Evolutionary conservation across 2,888 invertebrate species (phyloP).

Genomic region (Empis stercorea): DNA sequence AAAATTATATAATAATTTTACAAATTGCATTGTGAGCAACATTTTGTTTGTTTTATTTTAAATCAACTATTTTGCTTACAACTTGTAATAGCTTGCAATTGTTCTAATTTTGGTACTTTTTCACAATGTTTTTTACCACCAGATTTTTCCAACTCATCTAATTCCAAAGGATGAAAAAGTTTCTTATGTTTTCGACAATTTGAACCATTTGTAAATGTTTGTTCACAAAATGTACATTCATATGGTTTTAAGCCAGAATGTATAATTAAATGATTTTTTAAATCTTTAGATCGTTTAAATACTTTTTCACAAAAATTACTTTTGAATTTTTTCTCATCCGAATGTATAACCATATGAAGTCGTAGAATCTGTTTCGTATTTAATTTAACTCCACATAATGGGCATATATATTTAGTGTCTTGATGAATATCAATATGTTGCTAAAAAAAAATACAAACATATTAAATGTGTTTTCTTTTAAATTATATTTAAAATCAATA

Average conservation of each 20-base stretch:
- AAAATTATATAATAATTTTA: no score
- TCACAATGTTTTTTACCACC: not conserved
- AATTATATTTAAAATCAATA: constrained; percentile 25
- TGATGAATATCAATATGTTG: constrained; percentile 37
- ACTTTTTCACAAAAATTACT: constrained; percentile 30
- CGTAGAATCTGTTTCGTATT: constrained; percentile 37
- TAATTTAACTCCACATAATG: constrained; percentile 32
- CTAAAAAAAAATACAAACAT: constrained; percentile 11
- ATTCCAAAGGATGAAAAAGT: constrained; percentile 30
- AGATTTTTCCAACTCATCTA: constrained; percentile 25
- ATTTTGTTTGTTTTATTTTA: no score
- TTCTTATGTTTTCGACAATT: constrained; percentile 30
- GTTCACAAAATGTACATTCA: constrained; percentile 32
- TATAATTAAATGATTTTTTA: constrained; percentile 21
- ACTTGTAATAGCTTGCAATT: not conserved
- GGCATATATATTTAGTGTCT: constrained; percentile 33
- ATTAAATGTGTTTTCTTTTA: no score
- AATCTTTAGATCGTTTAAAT: constrained; percentile 34
- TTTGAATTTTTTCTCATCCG: constrained; percentile 28
- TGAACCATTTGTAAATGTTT: constrained; percentile 21
- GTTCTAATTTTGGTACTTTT: not conserved
- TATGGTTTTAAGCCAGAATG: constrained; percentile 14
- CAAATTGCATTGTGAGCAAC: no score
- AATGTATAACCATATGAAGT: constrained; percentile 36
- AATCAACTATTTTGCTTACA: no score